phyloP scores from a whole-genome alignment of 1,140 invertebrate species.

The Scaptomyza graminum region DNA sequence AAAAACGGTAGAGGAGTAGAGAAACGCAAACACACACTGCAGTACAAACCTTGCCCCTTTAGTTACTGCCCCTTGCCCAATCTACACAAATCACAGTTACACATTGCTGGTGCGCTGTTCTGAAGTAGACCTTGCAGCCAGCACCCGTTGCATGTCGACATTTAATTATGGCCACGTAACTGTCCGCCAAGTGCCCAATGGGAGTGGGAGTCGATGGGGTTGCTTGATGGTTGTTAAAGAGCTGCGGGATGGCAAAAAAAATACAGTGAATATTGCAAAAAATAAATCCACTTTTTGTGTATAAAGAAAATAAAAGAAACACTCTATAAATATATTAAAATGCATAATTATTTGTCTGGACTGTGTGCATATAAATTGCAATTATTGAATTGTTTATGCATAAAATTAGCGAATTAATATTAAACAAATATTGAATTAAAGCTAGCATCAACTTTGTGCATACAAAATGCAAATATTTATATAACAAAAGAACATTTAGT shows the following conservation, averaged over 20 bases:
- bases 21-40: background rate
- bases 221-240: background rate
- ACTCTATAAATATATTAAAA: background rate
- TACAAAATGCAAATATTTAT: background rate
- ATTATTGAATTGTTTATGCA: constrained; percentile 1
- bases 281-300: background rate
- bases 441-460: too few species aligned
- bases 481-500: background rate
- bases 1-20: background rate
- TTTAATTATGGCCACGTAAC: constrained; percentile 76
- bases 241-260: background rate
- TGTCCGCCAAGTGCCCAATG: constrained; percentile 39
- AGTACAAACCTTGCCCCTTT: constrained; percentile 1
- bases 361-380: background rate
- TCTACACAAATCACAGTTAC: constrained; percentile 20
- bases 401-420: constrained; percentile 1
- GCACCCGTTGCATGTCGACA: constrained; percentile 73
- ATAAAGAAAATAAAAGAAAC: background rate
- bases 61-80: background rate
- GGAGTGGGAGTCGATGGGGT: background rate
- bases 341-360: background rate
- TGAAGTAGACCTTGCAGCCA: constrained; percentile 49
- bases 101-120: background rate
- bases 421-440: background rate
- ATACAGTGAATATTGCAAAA: constrained; percentile 20